Percentiles rank a stretch among this genome's conserved stretches.
phyloP scores from a whole-genome alignment of 2,888 invertebrate species.

The Ethmia dodecea region DNA sequence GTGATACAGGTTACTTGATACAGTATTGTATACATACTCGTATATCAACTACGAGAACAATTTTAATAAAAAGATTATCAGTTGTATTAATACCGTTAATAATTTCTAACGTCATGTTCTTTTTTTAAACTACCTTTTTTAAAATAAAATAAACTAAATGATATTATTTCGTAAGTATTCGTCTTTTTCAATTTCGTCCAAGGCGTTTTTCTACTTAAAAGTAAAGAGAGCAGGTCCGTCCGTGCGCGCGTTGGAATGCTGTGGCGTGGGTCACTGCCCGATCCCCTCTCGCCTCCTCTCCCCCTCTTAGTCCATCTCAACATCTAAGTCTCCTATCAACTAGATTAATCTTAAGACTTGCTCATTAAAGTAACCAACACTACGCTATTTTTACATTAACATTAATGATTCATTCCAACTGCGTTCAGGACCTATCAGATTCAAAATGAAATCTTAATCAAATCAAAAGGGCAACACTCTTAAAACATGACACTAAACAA shows the following conservation, averaged over 20 bases:
- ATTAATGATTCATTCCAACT: neutral
- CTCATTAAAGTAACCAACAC: constrained; percentile 40
- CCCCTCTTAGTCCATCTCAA: constrained; percentile 38
- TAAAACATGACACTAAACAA: constrained; percentile 15
- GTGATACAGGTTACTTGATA: constrained; percentile 17
- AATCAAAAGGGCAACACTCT: constrained; percentile 8
- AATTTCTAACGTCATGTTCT: constrained; percentile 1
- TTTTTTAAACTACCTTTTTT: too few relatives aligned
- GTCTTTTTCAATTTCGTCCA: constrained; percentile 6
- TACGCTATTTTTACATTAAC: neutral
- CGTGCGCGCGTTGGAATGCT: constrained; percentile 62
- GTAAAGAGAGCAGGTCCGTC: constrained; percentile 67
- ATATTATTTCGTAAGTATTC: neutral
- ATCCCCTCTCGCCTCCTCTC: constrained; percentile 39
- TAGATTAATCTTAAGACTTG: constrained; percentile 57
- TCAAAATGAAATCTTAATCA: constrained; percentile 4
- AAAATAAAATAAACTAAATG: too few relatives aligned
- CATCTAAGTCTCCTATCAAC: constrained; percentile 63
- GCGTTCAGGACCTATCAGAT: constrained; percentile 5
- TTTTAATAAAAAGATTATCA: constrained; percentile 6
- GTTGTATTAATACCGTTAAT: constrained; percentile 7
- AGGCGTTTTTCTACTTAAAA: constrained; percentile 24
- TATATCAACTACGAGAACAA: neutral
- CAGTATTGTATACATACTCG: constrained; percentile 11
- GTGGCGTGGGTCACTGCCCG: constrained; percentile 63